Evolutionary conservation across 2,888 invertebrate species (phyloP), one percentile per base, ranked within the genome.

Genomic region (Tholera decimalis): DNA sequence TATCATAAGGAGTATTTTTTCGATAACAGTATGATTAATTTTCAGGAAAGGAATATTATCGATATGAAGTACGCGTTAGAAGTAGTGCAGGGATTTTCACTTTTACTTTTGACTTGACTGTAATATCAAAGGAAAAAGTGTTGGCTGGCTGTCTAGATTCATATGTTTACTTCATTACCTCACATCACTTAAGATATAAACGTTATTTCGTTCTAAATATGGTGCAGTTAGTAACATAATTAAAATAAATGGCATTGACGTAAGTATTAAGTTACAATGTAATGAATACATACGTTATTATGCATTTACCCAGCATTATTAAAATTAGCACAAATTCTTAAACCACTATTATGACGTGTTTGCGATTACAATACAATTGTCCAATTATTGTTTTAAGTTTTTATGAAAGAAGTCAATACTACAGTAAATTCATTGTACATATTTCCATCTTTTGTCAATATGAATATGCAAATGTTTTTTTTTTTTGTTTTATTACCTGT

Each of bases 281-380:
- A 68, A 57, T 33, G 33, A 69, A 69, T 22, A 41, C 41, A 65
- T 15, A 28, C 18, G 9, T 15, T 47, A 46, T 41, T 28, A 65
- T 65, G 28, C n/a, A 49, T 41, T 58, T 28, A 22, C 47, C 28
- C 22, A 43, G 28, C 47, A 28, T 57, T 44, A 53, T 53, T 44
- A 44, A 2, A 35, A 55, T 64, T 58, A 44, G 18, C 51, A 66
- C 22, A n/a, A n/a, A 51, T 13, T 33, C 47, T 41, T 18, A 56
- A 35, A 39, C 37, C 15, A 68, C 30, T 5, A 20, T 1, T 41
- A 28, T 64, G 35, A 37, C 22, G 35, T 20, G 44, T 69, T 37
- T n/a, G 30, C 15, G n/a, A 33, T 57, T 69, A 65, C n/a, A 65
- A 37, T 56, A 57, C n/a, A 39, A 47, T 56, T 65, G 20, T 22